Base-by-base conservation (phyloP, 2,113 vertebrate genomes). In the Pundamilia nyererei region DNA sequence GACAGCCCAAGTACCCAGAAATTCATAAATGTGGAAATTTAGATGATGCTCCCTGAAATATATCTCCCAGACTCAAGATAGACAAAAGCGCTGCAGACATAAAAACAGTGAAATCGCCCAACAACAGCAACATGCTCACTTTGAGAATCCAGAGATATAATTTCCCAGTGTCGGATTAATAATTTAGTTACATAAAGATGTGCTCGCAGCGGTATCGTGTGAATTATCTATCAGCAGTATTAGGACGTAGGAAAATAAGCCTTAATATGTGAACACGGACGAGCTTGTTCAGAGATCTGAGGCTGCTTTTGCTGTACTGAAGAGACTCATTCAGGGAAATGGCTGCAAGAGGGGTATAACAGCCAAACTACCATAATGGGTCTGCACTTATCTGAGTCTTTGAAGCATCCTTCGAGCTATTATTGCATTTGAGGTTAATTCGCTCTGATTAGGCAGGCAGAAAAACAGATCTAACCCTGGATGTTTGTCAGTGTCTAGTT, bases 311-410 rank as follows among this genome's bases (percentile, higher is more conserved):
- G 38, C 31, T 53, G 60, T 15, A 42, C 21, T 72, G 53, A 17
- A 12, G 35, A 80, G 51, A 89, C 72, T n/a, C 29, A 49, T 56
- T 89, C 75, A 58, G 21, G n/a, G n/a, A 91, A 89, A 88, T 58
- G 55, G 33, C 88, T 82, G 83, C 8, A 12, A 86, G 60, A 87
- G 47, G 54, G 49, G 82, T 9, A 17, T 58, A 86, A 87, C 56
- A 55, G 80, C 72, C 26, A 33, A 31, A 80, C 80, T 19, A 14
- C 7, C 31, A 21, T 83, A 82, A 87, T 83, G 85, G 83, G 13
- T 10, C 75, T 58, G 68, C 53, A 84, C 75, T 85, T 82, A 58
- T 40, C 81, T 54, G 65, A 84, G 33, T 88, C 24, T 80, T 81
- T 31, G 56, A 90, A 38, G 70, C 51, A 11, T 80, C 33, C 21